Base-by-base conservation (phyloP, 2,888 invertebrate species). In the Cataglyphis rosenhaueri region DNA sequence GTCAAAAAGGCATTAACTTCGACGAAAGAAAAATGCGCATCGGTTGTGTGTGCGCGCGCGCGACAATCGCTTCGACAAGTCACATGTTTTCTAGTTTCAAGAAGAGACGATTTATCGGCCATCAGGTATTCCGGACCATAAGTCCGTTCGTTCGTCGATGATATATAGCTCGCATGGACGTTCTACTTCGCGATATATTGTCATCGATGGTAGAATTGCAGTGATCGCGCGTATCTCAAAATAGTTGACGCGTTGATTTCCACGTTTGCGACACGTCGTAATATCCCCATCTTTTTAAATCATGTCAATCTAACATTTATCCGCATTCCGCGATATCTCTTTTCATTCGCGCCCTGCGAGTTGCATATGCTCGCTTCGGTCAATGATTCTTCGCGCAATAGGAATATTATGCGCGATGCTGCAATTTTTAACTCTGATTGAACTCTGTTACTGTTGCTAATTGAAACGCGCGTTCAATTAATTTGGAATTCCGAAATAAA, bases 111-210 rank as follows among this genome's bases (percentile, higher is more conserved):
- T 82, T 78, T 82, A 78, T 82, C 82, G 78, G 29, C 64, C 61
- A 78, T 82, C 78, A 52, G 21, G 78, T 52, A 68, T 82, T 82
- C 66, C 68, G 68, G 52, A 78, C 78, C 78, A 62, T 61, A 78
- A 78, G 78, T 70, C 78, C 61, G 75, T 18, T 41, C 59, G 78
- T 48, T 68, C 44, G 78, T 35, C 71, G 78, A 76, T 82, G 82
- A 82, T 82, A 38, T 61, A 78, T 62, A 38, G 82, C 78, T 78
- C 48, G 78, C 68, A 29, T 57, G 82, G 25, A 68, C 68, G 35
- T 76, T 82, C 66, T 59, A 82, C 78, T 82, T 78, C 32, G 48
- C 66, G 59, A 64, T 76, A 66, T 78, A 76, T 82, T 59, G 75
- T 59, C 57, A 66, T 66, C 76, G 76, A 76, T 32, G 52, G 59